Evolutionary conservation across 2,113 vertebrate species (phyloP), one percentile per base, ranked within the genome.

Genomic region (Oceanodroma tethys): DNA sequence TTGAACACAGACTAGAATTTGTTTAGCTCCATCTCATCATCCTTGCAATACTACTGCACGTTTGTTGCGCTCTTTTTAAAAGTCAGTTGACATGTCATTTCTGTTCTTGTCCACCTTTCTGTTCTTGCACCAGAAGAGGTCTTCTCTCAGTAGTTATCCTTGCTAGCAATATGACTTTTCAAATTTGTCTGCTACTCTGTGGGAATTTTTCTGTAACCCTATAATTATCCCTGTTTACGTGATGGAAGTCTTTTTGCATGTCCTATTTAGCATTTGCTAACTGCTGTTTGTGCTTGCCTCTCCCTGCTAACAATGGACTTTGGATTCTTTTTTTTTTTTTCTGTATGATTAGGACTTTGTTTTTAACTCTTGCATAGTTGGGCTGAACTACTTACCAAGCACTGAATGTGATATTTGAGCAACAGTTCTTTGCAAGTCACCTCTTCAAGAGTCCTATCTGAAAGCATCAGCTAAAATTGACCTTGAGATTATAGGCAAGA

Each of bases 181-280:
- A 88, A 73, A 95, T 88, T 83, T 84, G 68, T 89, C 89, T 97
- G 73, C 88, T 72, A 42, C 60, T 95, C 93, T 91, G 90, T 97
- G 88, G 88, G 95, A 97, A 97, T 91, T 97, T 97, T 87, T 94
- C 71, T 91, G 83, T 91, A 95, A 96, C 95, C 91, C 91, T 96
- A 29, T 97, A 97, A 97, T 98, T 98, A 98, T 97, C 82, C 81
- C 45, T 95, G 47, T 95, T 97, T 97, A 96, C 36, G 27, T 92
- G 81, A 96, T 96, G 93, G 93, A 92, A 96, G 85, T 89, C 42
- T 94, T 96, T 97, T 94, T 96, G 78, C 91, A 91, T 93, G 97
- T 97, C 83, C 95, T 96, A 97, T 91, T 97, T 96, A 96, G 85
- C 83, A 86, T 96, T 94, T 96, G 73, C 87, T 96, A 96, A 81